Evolutionary conservation across 2,797 vertebrate genomes (phyloP).

Genomic region (Chelonia mydas): DNA sequence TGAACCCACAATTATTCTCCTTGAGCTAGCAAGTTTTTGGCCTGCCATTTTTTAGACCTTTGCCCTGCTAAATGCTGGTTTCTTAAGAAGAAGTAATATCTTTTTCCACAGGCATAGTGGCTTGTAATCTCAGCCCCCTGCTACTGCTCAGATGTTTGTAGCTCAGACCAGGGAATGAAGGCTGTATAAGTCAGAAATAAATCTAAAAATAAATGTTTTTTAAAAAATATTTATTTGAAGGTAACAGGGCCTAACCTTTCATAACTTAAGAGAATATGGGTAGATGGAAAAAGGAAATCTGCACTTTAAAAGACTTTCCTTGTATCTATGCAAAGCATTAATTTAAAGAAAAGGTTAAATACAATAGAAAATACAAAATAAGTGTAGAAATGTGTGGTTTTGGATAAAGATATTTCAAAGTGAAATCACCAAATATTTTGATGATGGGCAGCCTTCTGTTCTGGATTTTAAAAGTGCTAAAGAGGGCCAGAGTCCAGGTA

Average conservation of each 20-base stretch:
- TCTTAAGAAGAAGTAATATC: background rate
- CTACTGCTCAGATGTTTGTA: background rate
- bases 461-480: background rate
- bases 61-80: background rate
- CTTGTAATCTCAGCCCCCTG: background rate
- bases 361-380: background rate
- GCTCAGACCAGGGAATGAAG: background rate
- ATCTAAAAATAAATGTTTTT: background rate
- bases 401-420: background rate
- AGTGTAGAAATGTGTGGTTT: background rate
- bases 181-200: background rate
- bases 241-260: background rate
- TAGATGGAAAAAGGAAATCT: background rate
- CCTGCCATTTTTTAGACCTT: background rate
- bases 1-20: background rate
- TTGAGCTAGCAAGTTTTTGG: background rate
- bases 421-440: background rate
- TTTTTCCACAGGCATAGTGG: background rate
- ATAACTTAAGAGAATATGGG: background rate
- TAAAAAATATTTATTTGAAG: background rate
- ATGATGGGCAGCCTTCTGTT: background rate
- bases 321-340: no score
- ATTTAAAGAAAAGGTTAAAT: background rate
- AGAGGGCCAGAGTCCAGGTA: background rate
- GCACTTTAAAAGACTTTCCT: background rate